phyloP scores from a whole-genome alignment of 2,113 vertebrate genomes.

The Echinops telfairi region DNA sequence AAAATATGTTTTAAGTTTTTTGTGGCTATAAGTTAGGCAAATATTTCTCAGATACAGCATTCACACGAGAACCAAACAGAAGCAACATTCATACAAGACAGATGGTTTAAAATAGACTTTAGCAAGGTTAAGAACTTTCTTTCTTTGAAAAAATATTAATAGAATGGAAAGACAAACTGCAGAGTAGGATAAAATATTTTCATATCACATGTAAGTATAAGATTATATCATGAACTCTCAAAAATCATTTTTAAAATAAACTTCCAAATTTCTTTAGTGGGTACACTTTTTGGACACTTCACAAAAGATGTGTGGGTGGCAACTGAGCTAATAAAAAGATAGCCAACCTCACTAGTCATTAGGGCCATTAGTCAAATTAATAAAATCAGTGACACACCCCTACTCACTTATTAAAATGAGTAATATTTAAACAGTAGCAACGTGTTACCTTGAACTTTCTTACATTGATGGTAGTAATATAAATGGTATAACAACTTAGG shows the following conservation, averaged over 20 bases:
- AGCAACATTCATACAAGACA: not conserved
- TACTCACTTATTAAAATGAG: not conserved
- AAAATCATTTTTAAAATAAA: too few species aligned
- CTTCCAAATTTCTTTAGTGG: not conserved
- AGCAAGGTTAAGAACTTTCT: not conserved
- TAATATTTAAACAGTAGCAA: not conserved
- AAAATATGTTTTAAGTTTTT: not conserved
- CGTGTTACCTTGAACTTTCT: not conserved
- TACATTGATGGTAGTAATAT: not conserved
- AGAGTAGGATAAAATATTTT: not conserved
- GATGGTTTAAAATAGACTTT: not conserved
- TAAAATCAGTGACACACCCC: not conserved
- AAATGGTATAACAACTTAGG: not conserved
- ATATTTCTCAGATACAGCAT: not conserved
- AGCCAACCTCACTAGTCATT: not conserved
- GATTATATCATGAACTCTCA: too few species aligned
- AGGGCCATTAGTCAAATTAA: not conserved
- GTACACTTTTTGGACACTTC: not conserved
- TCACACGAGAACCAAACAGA: not conserved
- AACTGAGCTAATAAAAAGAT: not conserved
- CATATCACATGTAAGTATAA: not conserved
- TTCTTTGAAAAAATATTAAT: constrained; percentile 11
- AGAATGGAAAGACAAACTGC: not conserved
- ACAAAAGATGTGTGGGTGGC: not conserved
- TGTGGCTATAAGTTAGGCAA: not conserved